Evolutionary conservation across 2,797 vertebrate species (phyloP).

Genomic region (Sciurus vulgaris): DNA sequence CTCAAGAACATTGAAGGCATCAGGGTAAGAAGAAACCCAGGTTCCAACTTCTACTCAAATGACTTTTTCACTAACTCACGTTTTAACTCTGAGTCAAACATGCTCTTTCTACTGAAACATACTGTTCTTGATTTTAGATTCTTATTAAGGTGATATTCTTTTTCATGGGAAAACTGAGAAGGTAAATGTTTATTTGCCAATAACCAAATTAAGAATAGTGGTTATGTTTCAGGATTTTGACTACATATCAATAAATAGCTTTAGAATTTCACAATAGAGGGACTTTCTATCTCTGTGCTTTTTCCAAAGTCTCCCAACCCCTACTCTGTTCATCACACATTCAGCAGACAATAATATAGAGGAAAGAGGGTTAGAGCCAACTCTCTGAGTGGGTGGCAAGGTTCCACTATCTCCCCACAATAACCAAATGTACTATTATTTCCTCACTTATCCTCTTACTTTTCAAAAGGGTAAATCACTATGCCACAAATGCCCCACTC

Average conservation of each 20-base stretch:
- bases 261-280: not conserved
- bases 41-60: constrained; percentile 53
- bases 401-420: constrained; percentile 60
- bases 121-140: constrained; percentile 34
- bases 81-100: constrained; percentile 59
- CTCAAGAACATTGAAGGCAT: constrained; percentile 42
- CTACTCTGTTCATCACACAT: constrained; percentile 33
- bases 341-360: constrained; percentile 66
- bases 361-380: constrained; percentile 51
- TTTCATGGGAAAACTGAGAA: constrained; percentile 3
- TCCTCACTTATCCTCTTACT: constrained; percentile 66
- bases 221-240: constrained; percentile 53
- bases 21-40: constrained; percentile 43
- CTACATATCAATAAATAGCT: not conserved
- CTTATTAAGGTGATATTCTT: constrained; percentile 50
- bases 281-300: constrained; percentile 4
- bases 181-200: constrained; percentile 59
- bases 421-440: constrained; percentile 65
- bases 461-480: constrained; percentile 60
- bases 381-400: constrained; percentile 64
- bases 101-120: constrained; percentile 44
- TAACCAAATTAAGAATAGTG: constrained; percentile 42
- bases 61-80: constrained; percentile 15
- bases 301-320: constrained; percentile 51
- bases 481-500: not conserved